Conservation (phyloP, 1,140 invertebrate genomes). For the Aleiodes sp. region DNA sequence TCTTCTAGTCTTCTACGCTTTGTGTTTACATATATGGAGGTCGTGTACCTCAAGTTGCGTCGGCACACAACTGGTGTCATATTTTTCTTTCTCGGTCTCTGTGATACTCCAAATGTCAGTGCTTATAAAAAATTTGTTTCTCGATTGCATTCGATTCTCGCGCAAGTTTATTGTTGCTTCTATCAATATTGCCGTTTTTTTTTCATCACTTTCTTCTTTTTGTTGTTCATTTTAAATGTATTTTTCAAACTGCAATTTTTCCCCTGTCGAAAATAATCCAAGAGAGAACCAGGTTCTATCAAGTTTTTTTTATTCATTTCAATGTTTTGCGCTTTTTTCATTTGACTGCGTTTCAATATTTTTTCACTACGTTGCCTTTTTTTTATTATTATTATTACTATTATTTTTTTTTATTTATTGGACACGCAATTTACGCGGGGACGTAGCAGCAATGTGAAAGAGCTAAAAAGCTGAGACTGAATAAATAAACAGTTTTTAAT, state of each 20-base stretch:
- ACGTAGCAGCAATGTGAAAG: slow-evolving; percentile 47
- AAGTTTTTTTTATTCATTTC: slow-evolving; percentile 13
- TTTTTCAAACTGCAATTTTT: neutral
- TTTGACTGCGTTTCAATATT: neutral
- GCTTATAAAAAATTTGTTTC: slow-evolving; percentile 22
- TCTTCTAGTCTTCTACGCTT: neutral
- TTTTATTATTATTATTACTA: slow-evolving; percentile 16
- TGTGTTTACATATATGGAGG: neutral
- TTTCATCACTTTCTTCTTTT: neutral
- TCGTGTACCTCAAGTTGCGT: neutral
- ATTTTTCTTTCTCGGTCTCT: neutral
- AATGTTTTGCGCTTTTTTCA: slow-evolving; percentile 4
- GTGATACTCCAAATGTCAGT: slow-evolving; percentile 12
- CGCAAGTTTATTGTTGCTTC: neutral
- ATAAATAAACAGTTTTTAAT: slow-evolving; percentile 68
- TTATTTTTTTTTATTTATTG: slow-evolving; percentile 3
- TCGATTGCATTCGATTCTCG: slow-evolving; percentile 15
- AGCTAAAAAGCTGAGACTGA: slow-evolving; percentile 63
- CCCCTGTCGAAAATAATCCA: slow-evolving; percentile 22
- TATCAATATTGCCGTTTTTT: neutral
- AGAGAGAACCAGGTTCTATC: neutral
- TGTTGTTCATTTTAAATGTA: neutral
- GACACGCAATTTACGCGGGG: slow-evolving; percentile 34
- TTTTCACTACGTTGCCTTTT: neutral
- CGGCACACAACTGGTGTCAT: neutral